Conservation (phyloP, 2,888 invertebrate genomes). For the Orthosia cruda region DNA sequence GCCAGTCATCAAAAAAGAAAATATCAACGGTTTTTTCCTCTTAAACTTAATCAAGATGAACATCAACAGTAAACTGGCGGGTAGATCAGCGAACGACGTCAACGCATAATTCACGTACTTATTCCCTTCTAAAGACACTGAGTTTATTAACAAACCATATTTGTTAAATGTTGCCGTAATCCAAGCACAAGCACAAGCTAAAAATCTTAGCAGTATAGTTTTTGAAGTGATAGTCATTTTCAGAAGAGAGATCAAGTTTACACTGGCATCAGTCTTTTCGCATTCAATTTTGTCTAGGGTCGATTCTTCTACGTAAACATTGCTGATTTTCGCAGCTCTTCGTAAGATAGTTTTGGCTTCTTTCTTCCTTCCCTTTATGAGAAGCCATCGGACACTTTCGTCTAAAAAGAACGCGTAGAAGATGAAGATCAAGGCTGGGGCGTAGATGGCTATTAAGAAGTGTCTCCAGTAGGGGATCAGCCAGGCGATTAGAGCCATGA, state of each 20-base stretch:
- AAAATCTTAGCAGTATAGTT: conserved; percentile 73
- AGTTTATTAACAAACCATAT: conserved; percentile 93
- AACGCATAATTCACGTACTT: conserved; percentile 94
- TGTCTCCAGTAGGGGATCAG: conserved; percentile 93
- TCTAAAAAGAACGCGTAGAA: conserved; percentile 93
- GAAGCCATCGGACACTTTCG: conserved; percentile 96
- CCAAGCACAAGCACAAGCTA: conserved; percentile 79
- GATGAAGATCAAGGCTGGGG: conserved; percentile 93
- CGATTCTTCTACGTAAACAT: conserved; percentile 73
- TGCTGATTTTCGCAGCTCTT: conserved; percentile 90
- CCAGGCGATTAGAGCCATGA: conserved; percentile 78
- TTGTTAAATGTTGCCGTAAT: conserved; percentile 87
- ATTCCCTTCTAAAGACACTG: conserved; percentile 94
- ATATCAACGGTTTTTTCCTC: conserved; percentile 84
- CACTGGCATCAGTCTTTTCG: conserved; percentile 27
- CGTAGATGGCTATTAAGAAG: conserved; percentile 93
- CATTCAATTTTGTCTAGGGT: conserved; percentile 73
- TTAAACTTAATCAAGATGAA: conserved; percentile 89
- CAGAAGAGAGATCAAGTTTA: conserved; percentile 36
- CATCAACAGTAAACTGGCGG: conserved; percentile 90
- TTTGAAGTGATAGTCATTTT: conserved; percentile 69
- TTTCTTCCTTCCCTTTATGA: conserved; percentile 93
- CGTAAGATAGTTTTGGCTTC: conserved; percentile 92
- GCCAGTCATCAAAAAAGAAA: conserved; percentile 63
- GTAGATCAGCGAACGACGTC: conserved; percentile 91